Conservation (phyloP, 2,113 vertebrate genomes). For the Pantherophis guttatus region DNA sequence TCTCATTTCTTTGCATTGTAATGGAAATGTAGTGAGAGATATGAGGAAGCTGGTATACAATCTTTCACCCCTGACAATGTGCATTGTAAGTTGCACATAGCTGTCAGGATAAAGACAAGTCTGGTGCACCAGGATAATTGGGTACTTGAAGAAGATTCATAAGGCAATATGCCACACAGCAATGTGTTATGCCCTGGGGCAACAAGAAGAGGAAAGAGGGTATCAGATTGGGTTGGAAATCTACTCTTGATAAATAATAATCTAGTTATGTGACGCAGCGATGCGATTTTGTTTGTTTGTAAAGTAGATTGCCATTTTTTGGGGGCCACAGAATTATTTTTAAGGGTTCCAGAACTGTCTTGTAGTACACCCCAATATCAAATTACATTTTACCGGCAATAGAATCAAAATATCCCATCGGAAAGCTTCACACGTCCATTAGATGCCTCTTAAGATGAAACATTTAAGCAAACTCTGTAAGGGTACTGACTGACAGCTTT, state of each 20-base stretch:
- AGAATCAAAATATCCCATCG: slow-evolving; percentile 14
- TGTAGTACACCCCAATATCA: slow-evolving; percentile 13
- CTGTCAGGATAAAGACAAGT: slow-evolving; percentile 72
- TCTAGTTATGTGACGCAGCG: slow-evolving; percentile 38
- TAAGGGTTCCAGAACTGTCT: slow-evolving; percentile 47
- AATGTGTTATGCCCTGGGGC: slow-evolving; percentile 62
- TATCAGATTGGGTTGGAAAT: slow-evolving; percentile 38
- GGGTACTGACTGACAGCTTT: slow-evolving; percentile 66
- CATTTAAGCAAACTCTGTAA: slow-evolving; percentile 59
- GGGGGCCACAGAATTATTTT: slow-evolving; percentile 24
- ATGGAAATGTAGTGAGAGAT: slow-evolving; percentile 56
- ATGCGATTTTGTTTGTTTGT: slow-evolving; percentile 55
- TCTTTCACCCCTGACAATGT: slow-evolving; percentile 70
- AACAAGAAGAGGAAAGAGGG: slow-evolving; percentile 43
- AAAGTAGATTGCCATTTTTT: slow-evolving; percentile 15
- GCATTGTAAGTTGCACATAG: slow-evolving; percentile 45
- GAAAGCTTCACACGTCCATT: not conserved
- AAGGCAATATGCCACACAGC: slow-evolving; percentile 63
- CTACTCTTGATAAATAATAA: slow-evolving; percentile 64
- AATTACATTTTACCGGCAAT: slow-evolving; percentile 24
- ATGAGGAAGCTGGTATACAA: slow-evolving; percentile 39
- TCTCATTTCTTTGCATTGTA: slow-evolving; percentile 41
- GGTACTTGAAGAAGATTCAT: slow-evolving; percentile 78
- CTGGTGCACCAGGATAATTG: slow-evolving; percentile 71
- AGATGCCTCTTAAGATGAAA: slow-evolving; percentile 19